Conservation (phyloP, 37 sponge, comb jelly and placozoan species). For the Haliclona indistincta region DNA sequence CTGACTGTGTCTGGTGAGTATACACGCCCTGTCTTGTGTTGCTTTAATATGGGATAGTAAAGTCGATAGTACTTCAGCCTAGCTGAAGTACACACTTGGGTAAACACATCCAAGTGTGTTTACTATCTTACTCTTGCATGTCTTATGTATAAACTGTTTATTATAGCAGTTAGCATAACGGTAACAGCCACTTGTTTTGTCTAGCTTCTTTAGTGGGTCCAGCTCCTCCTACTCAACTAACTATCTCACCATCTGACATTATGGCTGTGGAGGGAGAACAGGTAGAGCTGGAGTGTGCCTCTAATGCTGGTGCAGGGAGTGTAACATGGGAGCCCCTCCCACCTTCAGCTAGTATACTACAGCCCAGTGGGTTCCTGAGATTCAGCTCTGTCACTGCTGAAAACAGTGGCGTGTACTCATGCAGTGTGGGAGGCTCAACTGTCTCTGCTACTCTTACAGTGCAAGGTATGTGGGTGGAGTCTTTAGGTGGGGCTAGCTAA, state of each 20-base stretch:
- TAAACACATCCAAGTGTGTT: no score
- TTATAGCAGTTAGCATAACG: no score
- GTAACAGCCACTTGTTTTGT: no score
- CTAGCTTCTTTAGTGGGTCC: no score
- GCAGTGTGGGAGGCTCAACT: not conserved
- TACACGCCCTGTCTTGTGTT: no score
- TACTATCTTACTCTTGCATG: no score
- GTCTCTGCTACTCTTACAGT: not conserved
- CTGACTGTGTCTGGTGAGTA: constrained; percentile 31
- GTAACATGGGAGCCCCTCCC: constrained; percentile 13
- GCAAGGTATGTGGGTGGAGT: not conserved
- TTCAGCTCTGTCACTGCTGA: not conserved
- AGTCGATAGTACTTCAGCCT: no score
- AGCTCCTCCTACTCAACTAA: no score
- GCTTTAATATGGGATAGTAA: no score
- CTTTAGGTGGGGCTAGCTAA: no score
- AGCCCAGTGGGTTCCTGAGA: not conserved
- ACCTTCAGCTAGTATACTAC: not conserved
- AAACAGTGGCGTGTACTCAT: not conserved
- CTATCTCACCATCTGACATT: not conserved
- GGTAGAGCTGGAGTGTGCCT: constrained; percentile 23
- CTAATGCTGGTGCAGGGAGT: not conserved
- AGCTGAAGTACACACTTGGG: no score
- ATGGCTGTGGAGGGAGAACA: not conserved
- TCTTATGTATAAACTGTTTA: no score